Evolutionary conservation across 1,140 invertebrate species (phyloP), one percentile per base, ranked within the genome.

Genomic region (Adelges cooleyi): DNA sequence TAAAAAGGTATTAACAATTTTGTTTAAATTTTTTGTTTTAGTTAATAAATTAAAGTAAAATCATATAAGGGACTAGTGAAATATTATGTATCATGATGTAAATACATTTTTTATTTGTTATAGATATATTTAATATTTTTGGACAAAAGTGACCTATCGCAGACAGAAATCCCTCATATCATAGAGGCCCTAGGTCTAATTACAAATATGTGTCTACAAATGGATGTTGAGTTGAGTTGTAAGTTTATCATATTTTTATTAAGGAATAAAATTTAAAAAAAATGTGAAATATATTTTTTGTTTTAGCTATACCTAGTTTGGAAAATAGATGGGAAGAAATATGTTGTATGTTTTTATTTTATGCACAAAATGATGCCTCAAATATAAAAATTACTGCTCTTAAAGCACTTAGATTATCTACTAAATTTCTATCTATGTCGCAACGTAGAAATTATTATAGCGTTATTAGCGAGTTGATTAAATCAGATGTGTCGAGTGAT

Each of bases 311-410:
- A 48, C 56, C 56, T 6, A 42, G 17, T 22, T n/a, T 62, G 22
- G 56, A 62, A 48, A 62, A n/a, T 29, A 62, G 42, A 62, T 62
- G 56, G 56, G 56, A 62, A 62, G 56, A 62, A 62, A 33, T 62
- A 20, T 29, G 42, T 62, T 62, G 56, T 62, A 46, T 27, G 17
- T 62, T 62, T 62, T 62, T 62, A 48, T 13, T 48, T 29, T 33
- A 62, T 62, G 22, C 25, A 27, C 56, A 48, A 27, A 62, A 29
- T 11, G 56, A 62, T 20, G 15, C 33, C 1, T 13, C 22, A 1
- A 42, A 62, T 29, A 22, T 62, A 8, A 62, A 33, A 62, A 46
- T 62, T 0, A 18, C 56, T 33, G 38, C 56, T 48, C 33, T 62
- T 6, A 62, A 22, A 62, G 42, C 56, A 18, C 44, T 62, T 29